Evolutionary conservation across 2,888 invertebrate species (phyloP), one percentile per base, ranked within the genome.

Genomic region (Gibbula magus): DNA sequence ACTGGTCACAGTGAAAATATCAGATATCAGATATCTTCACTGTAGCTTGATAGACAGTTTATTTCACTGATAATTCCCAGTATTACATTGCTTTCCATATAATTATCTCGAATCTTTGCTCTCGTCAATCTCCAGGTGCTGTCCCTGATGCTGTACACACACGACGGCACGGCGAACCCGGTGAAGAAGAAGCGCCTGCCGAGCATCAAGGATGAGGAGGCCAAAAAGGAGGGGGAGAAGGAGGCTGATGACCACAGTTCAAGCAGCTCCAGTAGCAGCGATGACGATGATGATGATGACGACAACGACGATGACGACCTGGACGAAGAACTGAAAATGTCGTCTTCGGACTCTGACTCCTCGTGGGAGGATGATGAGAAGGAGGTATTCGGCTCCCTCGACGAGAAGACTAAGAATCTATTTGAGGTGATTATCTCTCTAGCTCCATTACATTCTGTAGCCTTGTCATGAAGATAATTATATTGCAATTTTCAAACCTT

Each of bases 81-180:
- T n/a, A n/a, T n/a, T n/a, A n/a, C n/a, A n/a, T n/a, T n/a, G n/a
- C n/a, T n/a, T n/a, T n/a, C n/a, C n/a, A n/a, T n/a, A n/a, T n/a
- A n/a, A n/a, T n/a, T n/a, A 61, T 61, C 35, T 35, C 16, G 13
- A 18, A 20, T 70, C 51, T 52, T 32, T 75, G 20, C 8, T 8
- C n/a, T n/a, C n/a, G n/a, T n/a, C 45, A 45, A 45, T 51, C 1
- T 20, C 4, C 80, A 92, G 92, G 89, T 92, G 3, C 83, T 92
- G 16, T 91, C 92, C 8, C 86, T 92, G 81, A 92, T 91, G 90
- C 83, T 91, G 77, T 92, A 92, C 83, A 91, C 91, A 0, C 86
- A 89, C 32, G 90, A 90, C 25, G 83, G 79, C 13, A 75, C 81
- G 25, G 76, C 77, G 8, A 83, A 82, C n/a, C 78, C 56, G 32